Percentiles rank a stretch among this genome's conserved stretches.
phyloP scores from a whole-genome alignment of 2,888 invertebrate species.

The Atrina japonica region DNA sequence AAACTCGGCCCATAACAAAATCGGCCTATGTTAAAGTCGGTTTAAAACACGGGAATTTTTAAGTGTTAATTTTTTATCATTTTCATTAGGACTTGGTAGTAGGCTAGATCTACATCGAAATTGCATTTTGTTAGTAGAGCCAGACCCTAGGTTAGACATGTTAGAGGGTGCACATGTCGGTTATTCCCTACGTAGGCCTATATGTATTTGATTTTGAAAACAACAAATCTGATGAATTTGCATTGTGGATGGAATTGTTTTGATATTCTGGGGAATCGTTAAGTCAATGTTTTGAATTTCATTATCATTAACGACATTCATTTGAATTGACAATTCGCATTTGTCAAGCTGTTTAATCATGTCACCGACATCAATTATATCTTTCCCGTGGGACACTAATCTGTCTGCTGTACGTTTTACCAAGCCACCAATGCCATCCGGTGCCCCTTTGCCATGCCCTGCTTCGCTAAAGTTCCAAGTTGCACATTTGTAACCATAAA shows the following conservation, averaged over 20 bases:
- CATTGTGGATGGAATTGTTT: background rate
- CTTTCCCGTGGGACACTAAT: constrained; percentile 19
- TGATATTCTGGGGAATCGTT: background rate
- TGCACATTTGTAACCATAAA: constrained; percentile 13
- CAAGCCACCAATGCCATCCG: constrained; percentile 21
- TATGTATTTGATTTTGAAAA: no score
- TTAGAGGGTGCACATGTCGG: no score
- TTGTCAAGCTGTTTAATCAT: constrained; percentile 2
- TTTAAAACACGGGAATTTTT: no score
- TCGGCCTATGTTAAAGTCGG: no score
- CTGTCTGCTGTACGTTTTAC: constrained; percentile 29
- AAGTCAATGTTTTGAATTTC: constrained; percentile 8
- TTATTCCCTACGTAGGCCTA: no score
- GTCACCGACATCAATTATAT: constrained; percentile 15
- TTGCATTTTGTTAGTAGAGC: no score
- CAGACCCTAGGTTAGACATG: no score
- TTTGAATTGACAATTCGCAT: background rate
- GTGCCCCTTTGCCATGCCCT: constrained; percentile 32
- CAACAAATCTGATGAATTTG: no score
- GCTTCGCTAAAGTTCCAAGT: constrained; percentile 35
- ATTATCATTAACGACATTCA: background rate
- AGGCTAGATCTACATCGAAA: no score
- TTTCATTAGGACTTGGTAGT: no score
- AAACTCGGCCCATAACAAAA: no score
- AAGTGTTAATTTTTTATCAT: no score